Percentiles rank a stretch among this genome's conserved stretches.
These are phyloP conservation scores for Trinectes maculatus DNA, from an alignment of 2,113 vertebrate species.

Conservation along the genomic window DNA sequence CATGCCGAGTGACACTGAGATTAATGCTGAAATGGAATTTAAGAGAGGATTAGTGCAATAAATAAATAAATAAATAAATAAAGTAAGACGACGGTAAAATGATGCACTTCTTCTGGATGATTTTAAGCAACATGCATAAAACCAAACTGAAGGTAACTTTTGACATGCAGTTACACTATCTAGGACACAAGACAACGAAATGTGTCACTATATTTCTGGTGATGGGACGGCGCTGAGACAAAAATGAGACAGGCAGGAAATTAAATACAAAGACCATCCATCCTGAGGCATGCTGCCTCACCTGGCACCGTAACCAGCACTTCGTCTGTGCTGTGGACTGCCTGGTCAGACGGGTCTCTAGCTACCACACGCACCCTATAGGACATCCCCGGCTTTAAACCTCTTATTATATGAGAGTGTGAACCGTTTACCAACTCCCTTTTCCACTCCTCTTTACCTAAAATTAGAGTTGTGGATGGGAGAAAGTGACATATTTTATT, in stretches of 20 bases:
- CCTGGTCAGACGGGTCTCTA: conserved; percentile 85
- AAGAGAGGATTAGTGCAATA: conserved; percentile 50
- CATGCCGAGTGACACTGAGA: conserved; percentile 33
- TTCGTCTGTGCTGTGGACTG: conserved; percentile 88
- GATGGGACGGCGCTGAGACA: conserved; percentile 18
- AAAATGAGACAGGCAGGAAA: background rate
- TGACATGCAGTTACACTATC: conserved; percentile 24
- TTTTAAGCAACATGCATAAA: conserved; percentile 34
- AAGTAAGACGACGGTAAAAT: conserved; percentile 1
- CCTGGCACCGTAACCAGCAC: conserved; percentile 92
- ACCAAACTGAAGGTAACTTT: conserved; percentile 21
- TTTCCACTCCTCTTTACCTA: conserved; percentile 95
- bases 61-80: conserved; percentile 15
- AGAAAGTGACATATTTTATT: conserved; percentile 29
- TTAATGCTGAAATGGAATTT: conserved; percentile 23
- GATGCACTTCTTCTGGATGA: background rate
- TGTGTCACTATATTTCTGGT: conserved; percentile 7
- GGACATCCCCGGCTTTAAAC: conserved; percentile 92
- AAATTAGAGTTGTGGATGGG: conserved; percentile 79
- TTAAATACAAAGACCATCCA: conserved; percentile 20
- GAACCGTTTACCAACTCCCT: conserved; percentile 93
- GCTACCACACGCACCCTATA: conserved; percentile 94
- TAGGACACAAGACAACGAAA: too few relatives aligned
- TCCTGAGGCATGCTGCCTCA: conserved; percentile 80
- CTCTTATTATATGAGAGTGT: conserved; percentile 89